phyloP scores from a whole-genome alignment of 2,888 invertebrate genomes.

The Dascillus cervinus region DNA sequence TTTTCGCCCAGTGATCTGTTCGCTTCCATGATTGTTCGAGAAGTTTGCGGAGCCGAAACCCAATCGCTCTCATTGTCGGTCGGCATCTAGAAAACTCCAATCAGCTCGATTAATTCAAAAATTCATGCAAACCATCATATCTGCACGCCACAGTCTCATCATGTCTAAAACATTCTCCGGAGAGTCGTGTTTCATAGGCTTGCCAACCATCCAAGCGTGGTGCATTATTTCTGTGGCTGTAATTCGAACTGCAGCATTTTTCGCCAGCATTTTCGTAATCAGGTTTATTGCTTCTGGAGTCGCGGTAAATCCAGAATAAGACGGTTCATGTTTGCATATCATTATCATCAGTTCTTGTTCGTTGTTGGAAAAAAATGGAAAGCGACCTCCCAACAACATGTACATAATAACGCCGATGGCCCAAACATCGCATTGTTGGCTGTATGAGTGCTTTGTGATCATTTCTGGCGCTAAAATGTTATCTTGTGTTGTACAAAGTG shows the following conservation, averaged over 20 bases:
- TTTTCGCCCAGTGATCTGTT: too few species aligned
- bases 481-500: too few species aligned
- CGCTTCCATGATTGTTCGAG: too few species aligned
- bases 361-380: slow-evolving; percentile 34
- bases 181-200: slow-evolving; percentile 18
- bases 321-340: slow-evolving; percentile 34
- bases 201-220: slow-evolving; percentile 42
- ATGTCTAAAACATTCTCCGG: slow-evolving; percentile 41
- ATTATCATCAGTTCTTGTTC: slow-evolving; percentile 30
- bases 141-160: slow-evolving; percentile 40
- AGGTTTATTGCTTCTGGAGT: slow-evolving; percentile 38
- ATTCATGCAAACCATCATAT: slow-evolving; percentile 32
- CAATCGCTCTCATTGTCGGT: slow-evolving; percentile 16
- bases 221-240: slow-evolving; percentile 46
- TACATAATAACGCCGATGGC: slow-evolving; percentile 51
- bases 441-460: slow-evolving; percentile 45
- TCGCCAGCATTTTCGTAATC: slow-evolving; percentile 41
- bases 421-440: slow-evolving; percentile 54
- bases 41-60: slow-evolving; percentile 7
- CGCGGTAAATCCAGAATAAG: slow-evolving; percentile 18
- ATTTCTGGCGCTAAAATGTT: slow-evolving; percentile 48
- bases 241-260: slow-evolving; percentile 47
- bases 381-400: slow-evolving; percentile 38
- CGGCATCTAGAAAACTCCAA: slow-evolving; percentile 9
- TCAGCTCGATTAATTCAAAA: background rate